These are phyloP conservation scores for Himalopsyche kuldschensis DNA, from an alignment of 2,888 invertebrate genomes.

Conservation along the genomic window DNA sequence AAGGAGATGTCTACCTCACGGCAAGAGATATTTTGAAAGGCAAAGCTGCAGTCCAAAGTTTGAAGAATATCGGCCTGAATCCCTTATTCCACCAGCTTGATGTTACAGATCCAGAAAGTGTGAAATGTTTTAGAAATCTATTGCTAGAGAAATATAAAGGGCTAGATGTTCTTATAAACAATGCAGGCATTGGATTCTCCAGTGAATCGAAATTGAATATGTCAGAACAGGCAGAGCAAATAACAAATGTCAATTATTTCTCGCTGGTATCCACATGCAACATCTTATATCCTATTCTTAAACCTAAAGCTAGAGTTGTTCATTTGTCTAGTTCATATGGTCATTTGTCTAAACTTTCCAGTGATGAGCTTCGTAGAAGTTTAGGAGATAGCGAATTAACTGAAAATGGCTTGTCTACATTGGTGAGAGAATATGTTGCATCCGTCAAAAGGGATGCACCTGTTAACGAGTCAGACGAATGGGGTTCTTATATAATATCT, in stretches of 20 bases:
- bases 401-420: constrained; percentile 60
- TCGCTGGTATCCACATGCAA: constrained; percentile 66
- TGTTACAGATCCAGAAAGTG: constrained; percentile 62
- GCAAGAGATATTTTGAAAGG: constrained; percentile 63
- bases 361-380: constrained; percentile 57
- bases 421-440: constrained; percentile 70
- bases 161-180: constrained; percentile 74
- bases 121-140: constrained; percentile 60
- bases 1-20: constrained; percentile 72
- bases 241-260: constrained; percentile 71
- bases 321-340: constrained; percentile 75
- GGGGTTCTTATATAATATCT: constrained; percentile 68
- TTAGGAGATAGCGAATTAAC: constrained; percentile 62
- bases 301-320: constrained; percentile 70
- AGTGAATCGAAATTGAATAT: constrained; percentile 62
- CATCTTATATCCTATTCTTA: constrained; percentile 71
- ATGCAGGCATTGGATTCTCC: constrained; percentile 75
- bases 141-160: constrained; percentile 65
- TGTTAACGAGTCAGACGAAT: constrained; percentile 58
- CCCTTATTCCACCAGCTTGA: constrained; percentile 70
- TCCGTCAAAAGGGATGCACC: constrained; percentile 55
- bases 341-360: constrained; percentile 63
- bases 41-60: constrained; percentile 59
- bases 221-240: constrained; percentile 69
- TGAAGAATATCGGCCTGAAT: constrained; percentile 59